phyloP scores from a whole-genome alignment of 2,888 invertebrate genomes.

The Listrodromus nycthemerus region DNA sequence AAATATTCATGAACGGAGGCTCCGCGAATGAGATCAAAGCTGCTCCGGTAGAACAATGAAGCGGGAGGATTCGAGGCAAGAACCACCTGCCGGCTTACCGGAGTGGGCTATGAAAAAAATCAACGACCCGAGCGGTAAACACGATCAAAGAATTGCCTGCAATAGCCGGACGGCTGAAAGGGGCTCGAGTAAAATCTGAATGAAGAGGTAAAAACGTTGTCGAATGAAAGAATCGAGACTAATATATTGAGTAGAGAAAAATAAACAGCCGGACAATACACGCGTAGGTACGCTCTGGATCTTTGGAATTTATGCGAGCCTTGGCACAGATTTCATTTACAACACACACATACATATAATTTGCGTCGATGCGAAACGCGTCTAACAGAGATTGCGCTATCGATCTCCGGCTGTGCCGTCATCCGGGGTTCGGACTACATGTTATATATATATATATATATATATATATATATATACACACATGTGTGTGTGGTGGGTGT shows the following conservation, averaged over 20 bases:
- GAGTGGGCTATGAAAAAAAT: slow-evolving; percentile 1
- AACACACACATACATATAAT: slow-evolving; percentile 44
- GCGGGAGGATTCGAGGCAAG: not conserved
- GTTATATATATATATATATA: not conserved
- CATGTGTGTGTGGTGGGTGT: not conserved
- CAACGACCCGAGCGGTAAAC: not conserved
- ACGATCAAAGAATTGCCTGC: slow-evolving; percentile 25
- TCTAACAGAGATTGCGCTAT: slow-evolving; percentile 76
- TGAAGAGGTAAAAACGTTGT: not conserved
- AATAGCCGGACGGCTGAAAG: not conserved
- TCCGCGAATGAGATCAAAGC: not conserved
- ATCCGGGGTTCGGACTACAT: slow-evolving; percentile 36
- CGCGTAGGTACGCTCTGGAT: slow-evolving; percentile 62
- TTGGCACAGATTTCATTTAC: slow-evolving; percentile 76
- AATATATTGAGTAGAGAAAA: not conserved
- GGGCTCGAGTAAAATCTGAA: slow-evolving; percentile 5
- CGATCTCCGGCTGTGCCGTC: slow-evolving; percentile 66
- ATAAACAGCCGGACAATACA: not conserved
- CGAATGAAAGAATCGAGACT: not conserved
- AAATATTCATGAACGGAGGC: not conserved
- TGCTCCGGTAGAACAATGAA: not conserved
- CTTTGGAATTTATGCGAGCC: slow-evolving; percentile 78
- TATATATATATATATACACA: slow-evolving; percentile 4
- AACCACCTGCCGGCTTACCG: not conserved
- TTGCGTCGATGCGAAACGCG: slow-evolving; percentile 59